These are phyloP conservation scores for Drosophila neotestacea DNA, from an alignment of 2,888 invertebrate species.

Conservation along the genomic window DNA sequence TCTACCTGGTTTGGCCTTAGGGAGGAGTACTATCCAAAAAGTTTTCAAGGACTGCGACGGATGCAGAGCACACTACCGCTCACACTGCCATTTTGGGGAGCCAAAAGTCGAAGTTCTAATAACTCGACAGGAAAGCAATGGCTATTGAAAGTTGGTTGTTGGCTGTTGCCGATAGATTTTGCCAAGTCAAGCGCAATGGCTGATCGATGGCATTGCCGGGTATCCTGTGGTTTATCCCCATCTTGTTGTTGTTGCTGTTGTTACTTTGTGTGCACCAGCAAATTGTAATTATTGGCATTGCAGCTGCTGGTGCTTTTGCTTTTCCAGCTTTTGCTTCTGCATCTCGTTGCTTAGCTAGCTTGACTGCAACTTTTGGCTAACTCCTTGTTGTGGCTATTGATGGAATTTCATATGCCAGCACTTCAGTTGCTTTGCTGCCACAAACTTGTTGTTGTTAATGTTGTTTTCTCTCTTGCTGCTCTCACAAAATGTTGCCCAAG, in stretches of 20 bases:
- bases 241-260: constrained; percentile 20
- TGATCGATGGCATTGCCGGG: constrained; percentile 58
- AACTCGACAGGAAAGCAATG: constrained; percentile 58
- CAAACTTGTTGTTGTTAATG: constrained; percentile 26
- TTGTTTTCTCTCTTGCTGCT: constrained; percentile 21
- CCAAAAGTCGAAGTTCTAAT: constrained; percentile 63
- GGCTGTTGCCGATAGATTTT: constrained; percentile 50
- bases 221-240: constrained; percentile 20
- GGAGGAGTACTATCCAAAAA: constrained; percentile 55
- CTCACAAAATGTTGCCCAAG: constrained; percentile 4
- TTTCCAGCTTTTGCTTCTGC: constrained; percentile 7
- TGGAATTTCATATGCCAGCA: constrained; percentile 70
- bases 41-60: constrained; percentile 77
- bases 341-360: too few species aligned
- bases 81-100: background rate
- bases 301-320: constrained; percentile 44
- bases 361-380: constrained; percentile 40
- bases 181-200: constrained; percentile 51
- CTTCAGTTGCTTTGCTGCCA: constrained; percentile 50
- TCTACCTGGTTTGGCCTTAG: constrained; percentile 23
- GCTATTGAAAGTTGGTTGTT: constrained; percentile 61
- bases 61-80: constrained; percentile 30
- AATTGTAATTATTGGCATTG: constrained; percentile 76
- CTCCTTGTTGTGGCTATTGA: constrained; percentile 61
- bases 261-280: constrained; percentile 49